A percentile compares a stretch with the other conserved stretches of the same genome.
These are phyloP conservation scores for Meles meles DNA, from an alignment of 2,113 vertebrate species.

Conservation along the genomic window DNA sequence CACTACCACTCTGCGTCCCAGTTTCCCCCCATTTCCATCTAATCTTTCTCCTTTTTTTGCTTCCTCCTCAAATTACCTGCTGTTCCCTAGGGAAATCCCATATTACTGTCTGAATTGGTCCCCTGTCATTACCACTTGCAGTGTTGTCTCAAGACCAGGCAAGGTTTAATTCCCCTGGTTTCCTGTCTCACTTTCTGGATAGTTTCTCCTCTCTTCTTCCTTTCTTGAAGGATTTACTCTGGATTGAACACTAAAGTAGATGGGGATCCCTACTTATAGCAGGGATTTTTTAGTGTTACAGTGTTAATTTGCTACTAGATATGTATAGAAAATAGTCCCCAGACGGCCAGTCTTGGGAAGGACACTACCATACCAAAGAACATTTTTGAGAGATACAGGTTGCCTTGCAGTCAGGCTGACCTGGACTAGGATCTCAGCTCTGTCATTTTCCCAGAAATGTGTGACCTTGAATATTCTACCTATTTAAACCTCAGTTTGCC, in stretches of 20 bases:
- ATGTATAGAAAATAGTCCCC: background rate
- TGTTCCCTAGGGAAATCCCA: conserved; percentile 2
- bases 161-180: background rate
- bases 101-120: conserved; percentile 17
- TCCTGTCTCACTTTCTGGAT: conserved; percentile 11
- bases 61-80: conserved; percentile 32
- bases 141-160: conserved; percentile 22
- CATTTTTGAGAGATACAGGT: conserved; percentile 17
- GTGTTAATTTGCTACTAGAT: background rate
- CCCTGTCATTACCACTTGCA: background rate
- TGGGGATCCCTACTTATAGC: background rate
- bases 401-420: background rate
- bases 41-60: background rate
- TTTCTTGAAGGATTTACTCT: conserved; percentile 36
- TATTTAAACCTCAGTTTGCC: conserved; percentile 23
- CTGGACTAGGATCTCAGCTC: background rate
- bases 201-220: background rate
- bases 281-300: background rate
- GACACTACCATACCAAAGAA: background rate
- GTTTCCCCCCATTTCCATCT: conserved; percentile 16
- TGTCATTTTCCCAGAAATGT: background rate
- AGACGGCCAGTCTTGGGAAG: conserved; percentile 19
- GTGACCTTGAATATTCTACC: conserved; percentile 43
- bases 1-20: background rate
- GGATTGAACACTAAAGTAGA: background rate